Percentiles rank a stretch among this genome's conserved stretches.
Evolutionary conservation across 2,113 vertebrate genomes (phyloP).

Genomic region (Hystrix brachyura): DNA sequence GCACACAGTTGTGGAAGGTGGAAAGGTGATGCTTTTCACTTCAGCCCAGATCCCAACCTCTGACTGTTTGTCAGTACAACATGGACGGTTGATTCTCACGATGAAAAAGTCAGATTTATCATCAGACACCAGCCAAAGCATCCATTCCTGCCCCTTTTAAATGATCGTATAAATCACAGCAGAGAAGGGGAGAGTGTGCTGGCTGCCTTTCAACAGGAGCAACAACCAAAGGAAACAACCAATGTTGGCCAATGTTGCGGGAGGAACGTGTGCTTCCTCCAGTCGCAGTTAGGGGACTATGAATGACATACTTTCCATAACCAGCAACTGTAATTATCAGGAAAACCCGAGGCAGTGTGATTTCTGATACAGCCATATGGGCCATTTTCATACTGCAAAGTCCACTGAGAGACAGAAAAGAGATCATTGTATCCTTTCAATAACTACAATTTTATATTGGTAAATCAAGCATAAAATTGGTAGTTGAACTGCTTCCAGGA

Average conservation of each 20-base stretch:
- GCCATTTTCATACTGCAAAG: constrained; percentile 83
- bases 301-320: constrained; percentile 82
- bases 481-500: constrained; percentile 87
- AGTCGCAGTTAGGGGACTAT: constrained; percentile 68
- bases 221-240: constrained; percentile 14
- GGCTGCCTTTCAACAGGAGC: constrained; percentile 69
- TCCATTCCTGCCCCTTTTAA: constrained; percentile 73
- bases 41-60: constrained; percentile 30
- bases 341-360: constrained; percentile 75
- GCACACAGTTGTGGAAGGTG: neutral
- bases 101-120: constrained; percentile 65
- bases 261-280: constrained; percentile 77
- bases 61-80: constrained; percentile 51
- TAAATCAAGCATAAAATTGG: constrained; percentile 90
- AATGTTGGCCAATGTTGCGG: constrained; percentile 59
- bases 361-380: constrained; percentile 82
- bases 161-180: constrained; percentile 61
- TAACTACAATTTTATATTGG: constrained; percentile 87
- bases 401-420: constrained; percentile 84
- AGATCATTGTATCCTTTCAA: constrained; percentile 86
- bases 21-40: constrained; percentile 50
- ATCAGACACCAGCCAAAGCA: constrained; percentile 59
- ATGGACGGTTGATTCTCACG: constrained; percentile 69
- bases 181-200: neutral
- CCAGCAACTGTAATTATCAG: constrained; percentile 83